Conservation (phyloP, 64 coral and sea anemone species). For the Platygyra sinensis region DNA sequence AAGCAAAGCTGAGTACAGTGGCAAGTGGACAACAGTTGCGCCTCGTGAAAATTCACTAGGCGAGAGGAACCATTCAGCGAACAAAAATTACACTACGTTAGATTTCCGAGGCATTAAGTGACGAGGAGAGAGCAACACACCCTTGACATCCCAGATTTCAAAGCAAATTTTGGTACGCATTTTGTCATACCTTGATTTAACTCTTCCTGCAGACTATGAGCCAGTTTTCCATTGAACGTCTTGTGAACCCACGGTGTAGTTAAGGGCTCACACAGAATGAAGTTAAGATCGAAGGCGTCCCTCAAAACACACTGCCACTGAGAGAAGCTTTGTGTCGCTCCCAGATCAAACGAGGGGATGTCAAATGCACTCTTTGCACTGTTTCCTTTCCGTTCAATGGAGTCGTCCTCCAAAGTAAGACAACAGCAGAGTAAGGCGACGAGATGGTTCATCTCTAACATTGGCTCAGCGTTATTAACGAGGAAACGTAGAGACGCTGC, state of each 20-base stretch:
- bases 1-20: no score
- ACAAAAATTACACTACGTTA: no score
- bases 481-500: slow-evolving; percentile 58
- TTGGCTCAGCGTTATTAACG: slow-evolving; percentile 40
- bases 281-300: slow-evolving; percentile 60
- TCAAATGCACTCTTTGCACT: no score
- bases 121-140: neutral
- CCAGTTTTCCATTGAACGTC: slow-evolving; percentile 55
- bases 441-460: neutral
- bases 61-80: no score
- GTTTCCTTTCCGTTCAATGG: neutral
- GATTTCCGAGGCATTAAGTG: no score
- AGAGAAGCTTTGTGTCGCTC: slow-evolving; percentile 74
- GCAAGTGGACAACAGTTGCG: no score
- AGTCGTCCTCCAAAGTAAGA: neutral
- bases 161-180: no score
- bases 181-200: slow-evolving; percentile 45
- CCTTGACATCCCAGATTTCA: neutral
- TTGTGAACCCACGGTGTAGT: slow-evolving; percentile 43
- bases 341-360: neutral
- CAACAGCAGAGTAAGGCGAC: slow-evolving; percentile 1
- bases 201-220: slow-evolving; percentile 9
- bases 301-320: slow-evolving; percentile 83
- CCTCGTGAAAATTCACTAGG: no score
- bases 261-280: slow-evolving; percentile 45